Percentiles rank a stretch among this genome's conserved stretches.
phyloP scores from a whole-genome alignment of 2,797 vertebrate genomes.

The Myiotriccus ornatus region DNA sequence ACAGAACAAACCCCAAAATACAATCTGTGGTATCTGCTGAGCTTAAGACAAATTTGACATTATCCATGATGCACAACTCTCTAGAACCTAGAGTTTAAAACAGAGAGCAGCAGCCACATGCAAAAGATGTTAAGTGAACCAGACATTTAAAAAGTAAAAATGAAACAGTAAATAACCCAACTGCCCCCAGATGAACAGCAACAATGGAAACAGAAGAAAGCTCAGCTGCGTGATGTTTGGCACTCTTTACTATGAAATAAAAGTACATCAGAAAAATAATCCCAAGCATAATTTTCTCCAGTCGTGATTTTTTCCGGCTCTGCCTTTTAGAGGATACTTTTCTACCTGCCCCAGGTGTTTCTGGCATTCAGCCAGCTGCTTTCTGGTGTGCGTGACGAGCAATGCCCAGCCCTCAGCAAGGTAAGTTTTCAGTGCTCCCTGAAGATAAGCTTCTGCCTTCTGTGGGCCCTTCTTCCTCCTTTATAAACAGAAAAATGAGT shows the following conservation, averaged over 20 bases:
- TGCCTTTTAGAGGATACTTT: constrained; percentile 87
- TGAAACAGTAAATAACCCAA: background rate
- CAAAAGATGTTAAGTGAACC: background rate
- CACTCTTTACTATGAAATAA: background rate
- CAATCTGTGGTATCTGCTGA: background rate
- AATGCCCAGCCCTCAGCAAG: constrained; percentile 91
- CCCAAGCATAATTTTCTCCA: background rate
- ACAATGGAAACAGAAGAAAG: background rate
- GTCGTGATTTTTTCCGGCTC: background rate
- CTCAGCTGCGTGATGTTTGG: background rate
- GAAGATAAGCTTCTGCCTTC: constrained; percentile 87
- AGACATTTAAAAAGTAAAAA: background rate
- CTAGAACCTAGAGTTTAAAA: background rate
- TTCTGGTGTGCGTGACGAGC: constrained; percentile 92
- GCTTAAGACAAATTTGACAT: background rate
- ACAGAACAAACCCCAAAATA: background rate
- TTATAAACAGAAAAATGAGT: background rate
- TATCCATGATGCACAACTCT: background rate
- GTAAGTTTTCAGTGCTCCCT: constrained; percentile 91
- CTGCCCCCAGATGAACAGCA: background rate
- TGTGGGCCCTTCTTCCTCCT: constrained; percentile 93
- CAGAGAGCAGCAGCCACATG: background rate
- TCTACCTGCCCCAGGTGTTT: constrained; percentile 88
- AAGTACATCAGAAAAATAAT: background rate
- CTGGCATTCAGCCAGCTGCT: constrained; percentile 93